These are phyloP conservation scores for Dendroctonus valens DNA, from an alignment of 1,140 invertebrate genomes.

Conservation along the genomic window DNA sequence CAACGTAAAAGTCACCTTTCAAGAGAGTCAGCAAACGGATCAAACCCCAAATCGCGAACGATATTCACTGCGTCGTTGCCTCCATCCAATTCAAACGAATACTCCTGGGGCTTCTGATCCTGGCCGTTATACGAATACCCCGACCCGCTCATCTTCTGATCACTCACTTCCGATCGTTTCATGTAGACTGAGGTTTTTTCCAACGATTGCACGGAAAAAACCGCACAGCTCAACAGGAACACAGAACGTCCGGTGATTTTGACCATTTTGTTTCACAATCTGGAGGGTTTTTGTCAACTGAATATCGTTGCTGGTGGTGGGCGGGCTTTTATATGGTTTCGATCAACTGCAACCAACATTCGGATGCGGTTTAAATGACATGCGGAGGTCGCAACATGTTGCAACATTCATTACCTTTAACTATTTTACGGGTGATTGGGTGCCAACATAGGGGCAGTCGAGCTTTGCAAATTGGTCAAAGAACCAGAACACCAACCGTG, in stretches of 20 bases:
- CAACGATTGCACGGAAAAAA: background rate
- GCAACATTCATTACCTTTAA: conserved; percentile 22
- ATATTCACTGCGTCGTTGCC: conserved; percentile 31
- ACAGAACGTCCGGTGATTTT: background rate
- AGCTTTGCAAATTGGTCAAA: conserved; percentile 11
- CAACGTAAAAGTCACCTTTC: conserved; percentile 7
- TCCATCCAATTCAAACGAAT: conserved; percentile 35
- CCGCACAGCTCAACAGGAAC: background rate
- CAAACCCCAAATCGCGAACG: conserved; percentile 19
- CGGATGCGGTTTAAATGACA: conserved; percentile 17
- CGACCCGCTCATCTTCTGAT: conserved; percentile 35
- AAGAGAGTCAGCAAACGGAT: conserved; percentile 6
- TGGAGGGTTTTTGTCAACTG: too few species aligned
- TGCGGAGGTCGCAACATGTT: conserved; percentile 9
- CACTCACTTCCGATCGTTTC: conserved; percentile 26
- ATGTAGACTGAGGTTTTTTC: conserved; percentile 30
- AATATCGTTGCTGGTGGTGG: too few species aligned
- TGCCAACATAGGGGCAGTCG: conserved; percentile 13
- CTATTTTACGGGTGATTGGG: conserved; percentile 20
- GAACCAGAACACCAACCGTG: conserved; percentile 8
- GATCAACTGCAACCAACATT: background rate
- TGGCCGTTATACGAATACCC: conserved; percentile 35
- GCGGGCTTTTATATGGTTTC: too few species aligned
- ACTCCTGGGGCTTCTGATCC: conserved; percentile 24
- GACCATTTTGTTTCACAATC: too few species aligned